Base-by-base conservation (phyloP, 1,140 invertebrate species). In the Wasmannia auropunctata region DNA sequence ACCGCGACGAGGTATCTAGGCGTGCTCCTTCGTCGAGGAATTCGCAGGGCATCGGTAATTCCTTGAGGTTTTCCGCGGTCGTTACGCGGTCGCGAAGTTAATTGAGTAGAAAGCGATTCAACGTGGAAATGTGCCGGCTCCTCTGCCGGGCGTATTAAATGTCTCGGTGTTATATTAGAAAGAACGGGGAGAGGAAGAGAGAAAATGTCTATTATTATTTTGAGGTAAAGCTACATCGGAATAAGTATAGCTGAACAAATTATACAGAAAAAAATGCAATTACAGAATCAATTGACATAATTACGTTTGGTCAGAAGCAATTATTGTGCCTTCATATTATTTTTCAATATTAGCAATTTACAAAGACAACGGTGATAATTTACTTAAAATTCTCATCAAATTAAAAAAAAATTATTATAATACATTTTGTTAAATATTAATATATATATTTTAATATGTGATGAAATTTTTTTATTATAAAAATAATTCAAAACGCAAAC, bases 51-150 rank as follows among this genome's bases (percentile, higher is more conserved):
- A 46, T 56, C n/a, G 22, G 34, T 54, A 62, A 85, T 63, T 56
- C 31, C 80, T 72, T 65, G 87, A 85, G 80, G 72, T 88, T 88
- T 88, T 67, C 72, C 80, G 31, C 22, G 51, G 65, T 31, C 56
- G 72, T 88, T 79, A 84, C 80, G 86, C 87, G 86, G 72, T 54
- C 34, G 72, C 56, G 7, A 54, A 70, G 80, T 62, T 88, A 79
- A 88, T 88, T 60, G 87, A 88, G 87, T 89, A 88, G 88, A 89
- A 89, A 88, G 75, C 34, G 43, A 72, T 46, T 67, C 72, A 77
- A 80, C 70, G 54, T 80, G 58, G 25, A 74, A 88, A 88, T 88
- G 34, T 25, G 31, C 22, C 67, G 72, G 34, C 31, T 67, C 22
- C 16, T 76, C 54, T 70, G 77, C 49, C 65, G 49, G 11, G 22